Evolutionary conservation across 1,140 invertebrate species (phyloP), one percentile per base, ranked within the genome.

Genomic region (Rhagoletis zephyria): DNA sequence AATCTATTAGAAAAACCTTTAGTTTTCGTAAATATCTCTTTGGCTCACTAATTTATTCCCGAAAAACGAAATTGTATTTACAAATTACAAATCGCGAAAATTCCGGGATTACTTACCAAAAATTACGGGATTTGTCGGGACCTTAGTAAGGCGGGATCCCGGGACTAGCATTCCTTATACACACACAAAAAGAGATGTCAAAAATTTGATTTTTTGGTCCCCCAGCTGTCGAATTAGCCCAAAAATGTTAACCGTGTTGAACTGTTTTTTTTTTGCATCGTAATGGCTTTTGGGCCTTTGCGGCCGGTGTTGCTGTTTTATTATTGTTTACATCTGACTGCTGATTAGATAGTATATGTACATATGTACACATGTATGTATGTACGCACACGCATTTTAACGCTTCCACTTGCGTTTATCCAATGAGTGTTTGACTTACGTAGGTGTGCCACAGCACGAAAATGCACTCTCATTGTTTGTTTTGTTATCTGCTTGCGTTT

Each of bases 261-360:
- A 59, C 56, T 51, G 0, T 30, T 30, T 30, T 30, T 30, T 6
- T 81, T 81, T 16, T 19, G 48, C 19, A 81, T 81, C 45, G n/a
- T 56, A 81, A 81, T 59, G 19, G 19, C 74, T 81, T 81, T 51
- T 56, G 48, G 3, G 74, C 74, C 74, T 19, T n/a, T 81, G 74
- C 6, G 48, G 7, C 74, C 4, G 42, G 9, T 45, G 51, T 30
- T 19, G 74, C 0, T 81, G 74, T 30, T 30, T 56, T 81, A 7
- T 16, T 81, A 56, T 30, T 77, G 45, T 59, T 81, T 59, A 59
- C 74, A 30, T 59, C 42, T 9, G 51, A 56, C 56, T 81, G 74
- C n/a, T n/a, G n/a, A n/a, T n/a, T n/a, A n/a, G n/a, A n/a, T n/a
- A n/a, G n/a, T n/a, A n/a, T n/a, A n/a, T n/a, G n/a, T n/a, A n/a